These are phyloP conservation scores for Drosophila trapezifrons DNA, from an alignment of 1,140 invertebrate species.

Conservation along the genomic window DNA sequence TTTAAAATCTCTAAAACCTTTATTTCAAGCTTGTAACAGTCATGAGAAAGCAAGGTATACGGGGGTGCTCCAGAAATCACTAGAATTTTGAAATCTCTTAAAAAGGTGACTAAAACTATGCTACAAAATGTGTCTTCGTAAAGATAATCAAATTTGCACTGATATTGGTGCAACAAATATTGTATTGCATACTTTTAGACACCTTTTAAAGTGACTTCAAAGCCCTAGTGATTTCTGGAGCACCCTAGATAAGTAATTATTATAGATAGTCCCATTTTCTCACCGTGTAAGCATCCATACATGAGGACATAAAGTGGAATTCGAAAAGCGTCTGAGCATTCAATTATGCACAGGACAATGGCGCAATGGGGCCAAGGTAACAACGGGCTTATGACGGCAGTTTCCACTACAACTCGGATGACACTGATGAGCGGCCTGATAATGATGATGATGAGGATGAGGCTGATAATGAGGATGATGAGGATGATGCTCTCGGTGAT, in stretches of 20 bases:
- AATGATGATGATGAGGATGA: constrained; percentile 48
- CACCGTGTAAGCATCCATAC: constrained; percentile 7
- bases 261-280: not conserved
- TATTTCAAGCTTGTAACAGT: too few relatives aligned
- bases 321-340: constrained; percentile 74
- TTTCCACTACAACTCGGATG: constrained; percentile 24
- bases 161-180: too few relatives aligned
- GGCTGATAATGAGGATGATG: constrained; percentile 31
- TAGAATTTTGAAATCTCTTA: too few relatives aligned
- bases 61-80: too few relatives aligned
- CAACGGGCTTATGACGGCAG: constrained; percentile 27
- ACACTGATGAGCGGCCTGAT: constrained; percentile 29
- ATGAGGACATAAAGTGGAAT: constrained; percentile 36
- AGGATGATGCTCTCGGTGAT: constrained; percentile 41
- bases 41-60: too few relatives aligned
- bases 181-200: too few relatives aligned
- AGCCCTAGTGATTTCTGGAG: too few relatives aligned
- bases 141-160: too few relatives aligned
- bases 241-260: too few relatives aligned
- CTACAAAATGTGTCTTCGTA: too few relatives aligned
- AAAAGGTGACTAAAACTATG: too few relatives aligned
- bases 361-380: constrained; percentile 57
- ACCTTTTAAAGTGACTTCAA: too few relatives aligned
- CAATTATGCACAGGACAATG: constrained; percentile 68
- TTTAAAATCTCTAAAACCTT: not conserved